These are phyloP conservation scores for Chaetodon trifascialis DNA, from an alignment of 2,113 vertebrate species.

Conservation along the genomic window DNA sequence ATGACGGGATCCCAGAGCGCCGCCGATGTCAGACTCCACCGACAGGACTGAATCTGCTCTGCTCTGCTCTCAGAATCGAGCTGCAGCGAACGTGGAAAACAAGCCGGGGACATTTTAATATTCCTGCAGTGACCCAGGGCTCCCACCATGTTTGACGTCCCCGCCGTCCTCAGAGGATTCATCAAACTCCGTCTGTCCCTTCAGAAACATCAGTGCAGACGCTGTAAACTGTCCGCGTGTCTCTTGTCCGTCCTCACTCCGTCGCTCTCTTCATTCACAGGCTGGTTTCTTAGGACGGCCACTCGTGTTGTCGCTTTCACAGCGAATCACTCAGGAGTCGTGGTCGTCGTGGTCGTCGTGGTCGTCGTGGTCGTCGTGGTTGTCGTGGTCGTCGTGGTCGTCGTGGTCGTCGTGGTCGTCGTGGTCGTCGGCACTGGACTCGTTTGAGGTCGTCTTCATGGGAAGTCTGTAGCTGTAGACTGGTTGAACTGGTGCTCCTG, in stretches of 20 bases:
- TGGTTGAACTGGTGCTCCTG: too few species aligned
- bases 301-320: too few species aligned
- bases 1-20: not conserved
- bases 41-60: not conserved
- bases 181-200: not conserved
- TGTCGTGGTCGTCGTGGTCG: too few species aligned
- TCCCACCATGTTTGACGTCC: not conserved
- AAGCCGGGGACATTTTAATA: not conserved
- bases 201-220: not conserved
- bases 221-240: not conserved
- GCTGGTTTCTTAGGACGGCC: too few species aligned
- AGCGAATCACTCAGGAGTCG: too few species aligned
- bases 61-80: not conserved
- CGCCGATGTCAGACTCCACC: not conserved
- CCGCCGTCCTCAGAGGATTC: not conserved
- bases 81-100: not conserved
- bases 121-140: not conserved
- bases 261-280: not conserved
- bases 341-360: too few species aligned
- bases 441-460: too few species aligned
- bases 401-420: too few species aligned
- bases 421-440: too few species aligned
- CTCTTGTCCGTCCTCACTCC: not conserved
- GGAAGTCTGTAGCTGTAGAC: too few species aligned
- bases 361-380: too few species aligned